Conservation (phyloP, 2,797 vertebrate species). For the Buceros bicornis region DNA sequence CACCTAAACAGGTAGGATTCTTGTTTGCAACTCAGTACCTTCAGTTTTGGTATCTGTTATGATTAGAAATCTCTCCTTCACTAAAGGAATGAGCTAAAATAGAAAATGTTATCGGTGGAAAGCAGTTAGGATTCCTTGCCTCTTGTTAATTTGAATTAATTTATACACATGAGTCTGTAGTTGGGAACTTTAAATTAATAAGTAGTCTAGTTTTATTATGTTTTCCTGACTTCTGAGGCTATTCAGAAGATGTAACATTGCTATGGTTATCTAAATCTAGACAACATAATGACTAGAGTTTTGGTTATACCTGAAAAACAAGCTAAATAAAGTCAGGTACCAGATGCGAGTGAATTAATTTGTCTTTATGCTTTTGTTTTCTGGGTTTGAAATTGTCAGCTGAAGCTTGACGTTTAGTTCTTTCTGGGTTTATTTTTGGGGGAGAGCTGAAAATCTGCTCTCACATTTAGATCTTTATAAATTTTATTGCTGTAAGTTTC, state of each 20-base stretch:
- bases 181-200: neutral
- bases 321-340: neutral
- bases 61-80: neutral
- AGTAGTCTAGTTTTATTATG: neutral
- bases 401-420: neutral
- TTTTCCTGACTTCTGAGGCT: neutral
- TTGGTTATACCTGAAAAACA: neutral
- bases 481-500: neutral
- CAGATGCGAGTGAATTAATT: neutral
- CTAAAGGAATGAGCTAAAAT: neutral
- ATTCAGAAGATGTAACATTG: neutral
- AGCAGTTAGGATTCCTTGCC: neutral
- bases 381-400: neutral
- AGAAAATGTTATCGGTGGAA: neutral
- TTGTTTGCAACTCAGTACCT: neutral
- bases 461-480: neutral
- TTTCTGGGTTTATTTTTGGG: constrained; percentile 25
- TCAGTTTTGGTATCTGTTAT: neutral
- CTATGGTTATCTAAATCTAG: neutral
- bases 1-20: neutral
- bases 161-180: rapidly evolving
- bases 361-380: neutral
- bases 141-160: neutral
- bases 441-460: neutral
- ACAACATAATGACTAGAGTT: neutral